Percentiles rank a stretch among this genome's conserved stretches.
phyloP scores from a whole-genome alignment of 2,888 invertebrate species.

The Nemotelus pantherinus region DNA sequence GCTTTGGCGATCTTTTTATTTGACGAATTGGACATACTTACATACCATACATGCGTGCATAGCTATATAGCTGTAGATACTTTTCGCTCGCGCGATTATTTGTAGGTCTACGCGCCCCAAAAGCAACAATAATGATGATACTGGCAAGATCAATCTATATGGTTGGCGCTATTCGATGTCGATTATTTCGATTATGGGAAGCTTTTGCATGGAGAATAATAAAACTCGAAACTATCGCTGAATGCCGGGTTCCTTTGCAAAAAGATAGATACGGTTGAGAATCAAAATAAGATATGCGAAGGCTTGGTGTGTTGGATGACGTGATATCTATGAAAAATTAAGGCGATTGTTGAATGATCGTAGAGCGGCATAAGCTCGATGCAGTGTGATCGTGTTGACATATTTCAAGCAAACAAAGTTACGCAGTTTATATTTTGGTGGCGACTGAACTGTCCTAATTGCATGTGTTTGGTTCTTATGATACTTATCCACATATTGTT shows the following conservation, averaged over 20 bases:
- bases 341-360: background rate
- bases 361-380: background rate
- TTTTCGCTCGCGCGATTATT: too few relatives aligned
- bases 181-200: background rate
- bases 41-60: too few relatives aligned
- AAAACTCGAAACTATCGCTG: background rate
- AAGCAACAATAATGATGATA: too few relatives aligned
- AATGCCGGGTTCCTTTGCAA: background rate
- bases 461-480: too few relatives aligned
- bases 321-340: background rate
- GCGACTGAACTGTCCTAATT: background rate
- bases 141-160: too few relatives aligned
- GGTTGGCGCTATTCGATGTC: background rate
- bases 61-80: too few relatives aligned
- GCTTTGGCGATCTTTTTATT: too few relatives aligned
- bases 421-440: background rate
- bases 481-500: too few relatives aligned
- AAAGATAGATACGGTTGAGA: constrained; percentile 1
- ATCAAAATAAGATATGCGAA: background rate
- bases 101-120: too few relatives aligned
- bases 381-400: background rate
- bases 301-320: background rate
- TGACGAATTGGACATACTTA: too few relatives aligned
- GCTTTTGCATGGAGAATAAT: background rate
- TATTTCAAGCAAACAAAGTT: background rate